Evolutionary conservation across 1,140 invertebrate genomes (phyloP).

Genomic region (Brachionus rubens): DNA sequence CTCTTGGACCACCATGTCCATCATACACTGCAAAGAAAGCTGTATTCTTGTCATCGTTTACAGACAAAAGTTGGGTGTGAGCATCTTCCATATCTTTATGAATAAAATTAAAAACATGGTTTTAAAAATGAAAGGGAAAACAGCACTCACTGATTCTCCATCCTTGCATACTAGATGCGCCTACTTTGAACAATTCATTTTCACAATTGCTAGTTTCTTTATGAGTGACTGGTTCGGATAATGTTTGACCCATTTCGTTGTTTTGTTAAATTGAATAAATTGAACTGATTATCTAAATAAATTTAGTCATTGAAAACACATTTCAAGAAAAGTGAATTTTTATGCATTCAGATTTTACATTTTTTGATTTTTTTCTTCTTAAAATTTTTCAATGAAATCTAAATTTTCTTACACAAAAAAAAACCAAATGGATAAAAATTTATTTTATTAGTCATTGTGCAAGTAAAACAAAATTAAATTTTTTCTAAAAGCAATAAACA

Average conservation of each 20-base stretch:
- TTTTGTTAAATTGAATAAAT: no score
- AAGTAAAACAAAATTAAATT: no score
- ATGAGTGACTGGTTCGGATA: conserved; percentile 85
- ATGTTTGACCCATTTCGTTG: conserved; percentile 79
- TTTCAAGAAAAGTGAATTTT: no score
- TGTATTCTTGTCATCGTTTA: conserved; percentile 77
- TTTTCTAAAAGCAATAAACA: no score
- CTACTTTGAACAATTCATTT: conserved; percentile 67
- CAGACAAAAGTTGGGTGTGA: conserved; percentile 84
- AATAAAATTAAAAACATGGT: conserved; percentile 36
- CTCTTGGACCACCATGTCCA: conserved; percentile 73
- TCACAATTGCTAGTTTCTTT: conserved; percentile 69
- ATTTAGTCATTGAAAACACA: no score
- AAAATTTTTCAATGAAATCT: conserved; percentile 13
- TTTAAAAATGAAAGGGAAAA: no score
- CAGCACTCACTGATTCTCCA: conserved; percentile 82
- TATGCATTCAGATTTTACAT: no score
- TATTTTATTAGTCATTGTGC: no score
- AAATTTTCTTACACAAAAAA: no score
- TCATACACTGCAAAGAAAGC: conserved; percentile 96
- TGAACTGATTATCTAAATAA: no score
- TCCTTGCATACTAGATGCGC: conserved; percentile 95
- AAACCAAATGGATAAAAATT: no score
- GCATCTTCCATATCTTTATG: conserved; percentile 86
- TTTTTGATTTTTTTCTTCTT: no score